Evolutionary conservation across 64 coral and sea anemone species (phyloP).

Genomic region (Porites lutea): DNA sequence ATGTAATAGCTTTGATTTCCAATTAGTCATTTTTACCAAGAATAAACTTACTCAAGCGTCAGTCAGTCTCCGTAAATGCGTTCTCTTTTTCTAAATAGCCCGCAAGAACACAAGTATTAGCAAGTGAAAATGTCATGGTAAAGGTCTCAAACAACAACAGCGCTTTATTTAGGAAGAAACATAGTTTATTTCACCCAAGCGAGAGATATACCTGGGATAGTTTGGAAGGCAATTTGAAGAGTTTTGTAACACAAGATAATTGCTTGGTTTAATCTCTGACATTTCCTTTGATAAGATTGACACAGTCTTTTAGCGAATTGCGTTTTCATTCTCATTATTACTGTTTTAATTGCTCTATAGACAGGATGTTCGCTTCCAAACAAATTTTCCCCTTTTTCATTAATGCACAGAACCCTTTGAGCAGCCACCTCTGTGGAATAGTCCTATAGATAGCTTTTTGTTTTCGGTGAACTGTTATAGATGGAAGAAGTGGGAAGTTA

Average conservation of each 20-base stretch:
- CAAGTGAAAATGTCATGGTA: background rate
- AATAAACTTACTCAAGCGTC: constrained; percentile 46
- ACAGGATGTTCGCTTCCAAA: constrained; percentile 50
- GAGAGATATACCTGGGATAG: background rate
- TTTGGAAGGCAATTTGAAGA: constrained; percentile 24
- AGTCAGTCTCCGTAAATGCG: background rate
- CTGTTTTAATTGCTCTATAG: constrained; percentile 54
- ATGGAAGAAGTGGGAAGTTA: background rate
- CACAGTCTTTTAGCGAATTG: constrained; percentile 59
- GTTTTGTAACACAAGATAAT: background rate
- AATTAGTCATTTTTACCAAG: constrained; percentile 49
- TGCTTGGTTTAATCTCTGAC: constrained; percentile 37
- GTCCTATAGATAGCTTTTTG: background rate
- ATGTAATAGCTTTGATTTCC: constrained; percentile 55
- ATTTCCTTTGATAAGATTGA: constrained; percentile 49
- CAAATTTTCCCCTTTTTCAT: background rate
- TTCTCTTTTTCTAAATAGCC: background rate
- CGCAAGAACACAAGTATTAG: background rate
- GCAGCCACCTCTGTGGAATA: background rate
- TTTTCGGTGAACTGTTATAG: background rate
- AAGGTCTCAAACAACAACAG: background rate
- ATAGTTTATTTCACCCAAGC: background rate
- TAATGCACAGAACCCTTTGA: background rate
- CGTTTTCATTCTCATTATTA: constrained; percentile 49
- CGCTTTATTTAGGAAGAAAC: background rate